Percentiles rank a stretch among this genome's conserved stretches.
Evolutionary conservation across 1,140 invertebrate species (phyloP).

Genomic region (Calosoma granatense): DNA sequence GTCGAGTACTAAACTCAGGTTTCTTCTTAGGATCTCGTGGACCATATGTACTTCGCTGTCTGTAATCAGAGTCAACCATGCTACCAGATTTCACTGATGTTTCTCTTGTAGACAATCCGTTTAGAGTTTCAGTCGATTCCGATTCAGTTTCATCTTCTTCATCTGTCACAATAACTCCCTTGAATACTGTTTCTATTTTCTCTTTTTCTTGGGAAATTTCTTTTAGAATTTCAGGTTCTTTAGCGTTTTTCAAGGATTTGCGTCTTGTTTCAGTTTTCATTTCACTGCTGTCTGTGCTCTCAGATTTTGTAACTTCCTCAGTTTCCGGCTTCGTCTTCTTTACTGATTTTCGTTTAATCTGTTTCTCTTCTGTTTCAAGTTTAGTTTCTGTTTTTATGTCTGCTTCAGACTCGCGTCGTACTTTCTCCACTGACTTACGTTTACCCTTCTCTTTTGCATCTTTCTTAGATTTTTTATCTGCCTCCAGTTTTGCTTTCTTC

Average conservation of each 20-base stretch:
- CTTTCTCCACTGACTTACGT: conserved; percentile 11
- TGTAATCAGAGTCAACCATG: conserved; percentile 2
- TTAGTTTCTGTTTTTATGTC: conserved; percentile 13
- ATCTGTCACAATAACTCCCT: not conserved
- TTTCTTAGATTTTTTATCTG: conserved; percentile 25
- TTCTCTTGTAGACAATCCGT: not conserved
- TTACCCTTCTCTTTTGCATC: conserved; percentile 26
- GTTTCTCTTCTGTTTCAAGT: conserved; percentile 26
- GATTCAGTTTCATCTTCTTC: conserved; percentile 2
- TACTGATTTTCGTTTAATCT: conserved; percentile 18
- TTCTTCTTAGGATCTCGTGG: conserved; percentile 39
- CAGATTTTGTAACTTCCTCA: conserved; percentile 15
- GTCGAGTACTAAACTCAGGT: conserved; percentile 70
- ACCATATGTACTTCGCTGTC: not conserved
- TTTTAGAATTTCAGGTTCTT: conserved; percentile 15
- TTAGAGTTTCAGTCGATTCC: not conserved
- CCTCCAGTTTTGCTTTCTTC: conserved; percentile 13
- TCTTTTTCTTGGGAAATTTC: conserved; percentile 10
- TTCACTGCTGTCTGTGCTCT: conserved; percentile 15
- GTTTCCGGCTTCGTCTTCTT: conserved; percentile 16
- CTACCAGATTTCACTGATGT: too few relatives aligned
- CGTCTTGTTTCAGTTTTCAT: not conserved
- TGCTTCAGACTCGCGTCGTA: not conserved
- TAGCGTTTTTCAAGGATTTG: conserved; percentile 13
- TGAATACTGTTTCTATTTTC: conserved; percentile 15